A percentile compares a stretch with the other conserved stretches of the same genome.
Conservation (phyloP, 2,888 invertebrate species). For the Minunthozetes semirufus region DNA sequence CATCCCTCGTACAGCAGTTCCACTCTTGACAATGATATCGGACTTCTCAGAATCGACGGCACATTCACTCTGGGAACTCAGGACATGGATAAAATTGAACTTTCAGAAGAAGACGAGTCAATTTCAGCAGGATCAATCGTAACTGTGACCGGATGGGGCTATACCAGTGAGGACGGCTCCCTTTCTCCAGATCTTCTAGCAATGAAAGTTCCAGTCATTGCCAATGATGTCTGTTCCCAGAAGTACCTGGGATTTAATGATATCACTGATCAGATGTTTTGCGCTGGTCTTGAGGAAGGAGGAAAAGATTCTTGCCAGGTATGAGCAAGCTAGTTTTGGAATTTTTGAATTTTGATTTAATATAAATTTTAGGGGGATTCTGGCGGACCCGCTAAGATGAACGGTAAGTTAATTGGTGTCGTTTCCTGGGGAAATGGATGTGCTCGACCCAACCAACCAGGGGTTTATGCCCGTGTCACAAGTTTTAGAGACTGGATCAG, state of each 20-base stretch:
- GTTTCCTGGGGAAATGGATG: slow-evolving; percentile 43
- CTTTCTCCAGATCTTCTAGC: not conserved
- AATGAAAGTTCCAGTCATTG: not conserved
- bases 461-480: slow-evolving; percentile 41
- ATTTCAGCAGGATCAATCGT: not conserved
- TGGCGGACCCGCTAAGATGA: slow-evolving; percentile 40
- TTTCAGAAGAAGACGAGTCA: not conserved
- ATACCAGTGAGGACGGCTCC: not conserved
- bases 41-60: not conserved
- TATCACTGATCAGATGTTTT: not conserved
- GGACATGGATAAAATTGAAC: not conserved
- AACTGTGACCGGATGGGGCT: slow-evolving; percentile 17
- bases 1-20: not conserved
- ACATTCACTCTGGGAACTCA: not conserved
- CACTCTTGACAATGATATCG: slow-evolving; percentile 12
- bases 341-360: too few relatives aligned
- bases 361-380: slow-evolving; percentile 42
- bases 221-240: not conserved
- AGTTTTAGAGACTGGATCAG: slow-evolving; percentile 41
- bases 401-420: slow-evolving; percentile 39
- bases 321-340: not conserved
- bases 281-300: not conserved
- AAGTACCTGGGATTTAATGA: not conserved
- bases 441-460: slow-evolving; percentile 40
- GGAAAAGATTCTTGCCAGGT: slow-evolving; percentile 16